phyloP scores from a whole-genome alignment of 2,113 vertebrate species.

The Nematolebias whitei region DNA sequence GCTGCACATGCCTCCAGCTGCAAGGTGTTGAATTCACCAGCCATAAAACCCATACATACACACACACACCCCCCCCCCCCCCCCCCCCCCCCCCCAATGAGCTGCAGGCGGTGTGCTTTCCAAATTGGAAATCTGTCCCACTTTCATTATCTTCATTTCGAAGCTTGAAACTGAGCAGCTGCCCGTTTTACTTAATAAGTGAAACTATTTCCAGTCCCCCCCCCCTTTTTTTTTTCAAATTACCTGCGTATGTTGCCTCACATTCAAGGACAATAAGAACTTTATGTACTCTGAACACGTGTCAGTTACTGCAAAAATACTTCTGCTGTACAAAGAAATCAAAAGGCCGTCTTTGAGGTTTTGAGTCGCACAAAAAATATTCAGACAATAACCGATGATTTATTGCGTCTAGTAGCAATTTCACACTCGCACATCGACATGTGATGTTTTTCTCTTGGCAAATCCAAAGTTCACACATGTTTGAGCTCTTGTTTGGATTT shows the following conservation, averaged over 20 bases:
- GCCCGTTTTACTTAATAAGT: background rate
- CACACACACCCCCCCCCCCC: too few species aligned
- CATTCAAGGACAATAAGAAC: background rate
- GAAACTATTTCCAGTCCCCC: too few species aligned
- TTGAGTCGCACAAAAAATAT: background rate
- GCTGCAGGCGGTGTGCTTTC: too few species aligned
- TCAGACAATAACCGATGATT: background rate
- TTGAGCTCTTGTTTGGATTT: background rate
- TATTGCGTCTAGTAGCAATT: background rate
- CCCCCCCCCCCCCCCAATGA: too few species aligned
- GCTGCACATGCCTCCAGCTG: conserved; percentile 26
- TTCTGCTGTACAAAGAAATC: background rate
- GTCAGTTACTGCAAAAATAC: too few species aligned
- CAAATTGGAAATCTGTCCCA: too few species aligned
- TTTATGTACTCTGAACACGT: too few species aligned
- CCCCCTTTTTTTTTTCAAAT: background rate
- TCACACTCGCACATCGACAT: background rate
- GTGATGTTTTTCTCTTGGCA: background rate
- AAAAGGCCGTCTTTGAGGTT: background rate
- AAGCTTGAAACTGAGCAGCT: background rate
- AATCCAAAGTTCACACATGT: background rate
- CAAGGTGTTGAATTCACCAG: background rate
- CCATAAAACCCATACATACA: too few species aligned
- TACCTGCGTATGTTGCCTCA: background rate
- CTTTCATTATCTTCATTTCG: background rate